phyloP scores from a whole-genome alignment of 1,140 invertebrate genomes.

The Whitmania pigra region DNA sequence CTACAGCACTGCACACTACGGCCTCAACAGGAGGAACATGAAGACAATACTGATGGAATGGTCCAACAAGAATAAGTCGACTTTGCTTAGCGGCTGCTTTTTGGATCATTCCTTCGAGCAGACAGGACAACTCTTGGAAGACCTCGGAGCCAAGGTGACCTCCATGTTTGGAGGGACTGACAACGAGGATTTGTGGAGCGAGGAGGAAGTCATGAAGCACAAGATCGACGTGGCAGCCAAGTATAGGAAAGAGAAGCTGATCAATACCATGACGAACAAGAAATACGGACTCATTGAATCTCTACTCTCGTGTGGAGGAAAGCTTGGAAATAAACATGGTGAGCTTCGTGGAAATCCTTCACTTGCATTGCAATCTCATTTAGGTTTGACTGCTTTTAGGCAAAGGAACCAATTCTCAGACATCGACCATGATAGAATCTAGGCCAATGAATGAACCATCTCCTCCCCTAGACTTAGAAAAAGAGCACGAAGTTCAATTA shows the following conservation, averaged over 20 bases:
- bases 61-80: neutral
- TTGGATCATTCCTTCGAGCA: constrained; percentile 4
- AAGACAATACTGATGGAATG: constrained; percentile 19
- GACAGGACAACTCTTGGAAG: constrained; percentile 23
- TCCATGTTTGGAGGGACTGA: neutral
- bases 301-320: constrained; percentile 22
- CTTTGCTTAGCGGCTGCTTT: neutral
- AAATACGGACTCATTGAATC: constrained; percentile 17
- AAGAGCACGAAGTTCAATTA: constrained; percentile 5
- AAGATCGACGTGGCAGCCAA: constrained; percentile 21
- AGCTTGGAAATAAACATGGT: constrained; percentile 17
- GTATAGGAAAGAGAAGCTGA: constrained; percentile 18
- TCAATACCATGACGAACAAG: neutral
- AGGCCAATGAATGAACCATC: no score
- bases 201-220: constrained; percentile 23
- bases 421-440: no score
- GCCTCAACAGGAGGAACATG: constrained; percentile 23
- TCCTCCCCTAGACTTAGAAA: neutral
- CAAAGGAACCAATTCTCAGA: no score
- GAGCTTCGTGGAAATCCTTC: neutral
- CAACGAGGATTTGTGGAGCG: constrained; percentile 16
- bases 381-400: no score
- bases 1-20: constrained; percentile 4
- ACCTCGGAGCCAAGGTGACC: constrained; percentile 19
- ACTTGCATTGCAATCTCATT: no score